phyloP scores from a whole-genome alignment of 2,113 vertebrate species.

The Ursus arctos region DNA sequence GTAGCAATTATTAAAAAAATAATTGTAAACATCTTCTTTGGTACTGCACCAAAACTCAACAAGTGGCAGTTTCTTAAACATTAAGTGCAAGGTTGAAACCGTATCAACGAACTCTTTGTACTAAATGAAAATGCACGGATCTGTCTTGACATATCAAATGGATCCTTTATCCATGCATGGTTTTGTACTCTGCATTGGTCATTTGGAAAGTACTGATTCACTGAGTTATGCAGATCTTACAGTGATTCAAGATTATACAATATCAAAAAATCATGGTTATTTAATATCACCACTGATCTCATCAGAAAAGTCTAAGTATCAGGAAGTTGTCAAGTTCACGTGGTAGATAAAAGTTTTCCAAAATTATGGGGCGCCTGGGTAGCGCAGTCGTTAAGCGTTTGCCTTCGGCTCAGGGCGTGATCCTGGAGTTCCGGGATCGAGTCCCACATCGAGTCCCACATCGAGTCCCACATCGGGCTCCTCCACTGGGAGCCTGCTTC shows the following conservation, averaged over 20 bases:
- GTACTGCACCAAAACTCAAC: constrained; percentile 1
- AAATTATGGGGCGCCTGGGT: background rate
- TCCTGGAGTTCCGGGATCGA: too few relatives aligned
- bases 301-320: constrained; percentile 16
- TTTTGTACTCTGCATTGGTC: background rate
- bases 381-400: too few relatives aligned
- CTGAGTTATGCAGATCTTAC: background rate
- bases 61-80: constrained; percentile 39
- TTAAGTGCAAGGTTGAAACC: background rate
- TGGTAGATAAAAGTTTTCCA: background rate
- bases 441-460: too few relatives aligned
- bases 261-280: background rate
- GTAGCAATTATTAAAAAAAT: background rate
- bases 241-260: constrained; percentile 23
- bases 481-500: too few relatives aligned
- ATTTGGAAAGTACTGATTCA: constrained; percentile 40
- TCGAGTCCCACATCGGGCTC: too few relatives aligned
- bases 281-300: constrained; percentile 8
- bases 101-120: background rate
- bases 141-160: background rate
- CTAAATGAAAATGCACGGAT: constrained; percentile 25
- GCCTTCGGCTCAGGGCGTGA: too few relatives aligned
- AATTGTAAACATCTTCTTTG: background rate
- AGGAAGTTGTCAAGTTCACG: background rate
- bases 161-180: background rate